Conservation (phyloP, 2,797 vertebrate genomes). For the Todus mexicanus region DNA sequence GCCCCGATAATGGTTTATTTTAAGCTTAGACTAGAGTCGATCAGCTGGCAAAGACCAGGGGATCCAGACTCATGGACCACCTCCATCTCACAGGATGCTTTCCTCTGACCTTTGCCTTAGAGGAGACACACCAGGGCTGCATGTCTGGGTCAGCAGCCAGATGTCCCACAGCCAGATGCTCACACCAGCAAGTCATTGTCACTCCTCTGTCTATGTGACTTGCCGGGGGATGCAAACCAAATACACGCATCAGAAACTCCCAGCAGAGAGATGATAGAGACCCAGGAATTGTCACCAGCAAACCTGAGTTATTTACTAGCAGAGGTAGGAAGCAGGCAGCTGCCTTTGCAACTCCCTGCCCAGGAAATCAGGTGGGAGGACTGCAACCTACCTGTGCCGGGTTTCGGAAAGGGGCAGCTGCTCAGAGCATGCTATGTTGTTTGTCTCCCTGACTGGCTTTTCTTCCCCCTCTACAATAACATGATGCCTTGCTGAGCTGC, state of each 20-base stretch:
- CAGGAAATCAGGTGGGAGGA: background rate
- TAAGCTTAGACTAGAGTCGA: background rate
- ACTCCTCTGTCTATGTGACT: background rate
- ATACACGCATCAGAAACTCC: background rate
- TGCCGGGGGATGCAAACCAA: background rate
- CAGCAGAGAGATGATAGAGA: background rate
- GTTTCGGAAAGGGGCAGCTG: background rate
- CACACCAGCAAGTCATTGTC: background rate
- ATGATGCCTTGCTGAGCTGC: constrained; percentile 9
- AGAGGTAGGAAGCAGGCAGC: background rate
- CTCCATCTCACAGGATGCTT: background rate
- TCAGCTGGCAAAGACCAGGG: background rate
- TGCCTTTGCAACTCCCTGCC: background rate
- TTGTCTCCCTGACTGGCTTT: background rate
- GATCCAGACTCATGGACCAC: background rate
- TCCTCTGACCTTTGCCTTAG: background rate
- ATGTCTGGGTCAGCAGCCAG: fast-evolving
- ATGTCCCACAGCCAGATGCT: background rate
- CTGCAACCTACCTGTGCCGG: fast-evolving
- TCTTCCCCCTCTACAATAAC: background rate
- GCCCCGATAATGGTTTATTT: background rate
- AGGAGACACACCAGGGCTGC: background rate
- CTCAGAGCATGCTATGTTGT: background rate
- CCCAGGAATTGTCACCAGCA: background rate
- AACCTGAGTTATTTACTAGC: background rate